A percentile compares a stretch with the other conserved stretches of the same genome.
Evolutionary conservation across 2,888 invertebrate genomes (phyloP).

Genomic region (Dasysyrphus tricinctus): DNA sequence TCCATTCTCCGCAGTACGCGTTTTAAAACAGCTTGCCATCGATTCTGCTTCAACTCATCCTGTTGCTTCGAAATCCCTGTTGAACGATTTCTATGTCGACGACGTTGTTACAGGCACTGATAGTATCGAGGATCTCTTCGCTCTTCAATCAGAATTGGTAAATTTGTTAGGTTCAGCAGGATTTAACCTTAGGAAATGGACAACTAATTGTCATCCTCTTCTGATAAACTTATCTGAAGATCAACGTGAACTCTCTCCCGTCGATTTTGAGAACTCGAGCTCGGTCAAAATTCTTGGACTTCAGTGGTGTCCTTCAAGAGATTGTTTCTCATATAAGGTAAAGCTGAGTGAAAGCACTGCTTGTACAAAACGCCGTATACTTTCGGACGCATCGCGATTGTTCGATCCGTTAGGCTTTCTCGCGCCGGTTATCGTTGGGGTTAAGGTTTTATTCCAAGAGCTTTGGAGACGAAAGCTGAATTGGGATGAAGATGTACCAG

Average conservation of each 20-base stretch:
- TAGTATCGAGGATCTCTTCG: neutral
- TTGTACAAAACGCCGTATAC: constrained; percentile 8
- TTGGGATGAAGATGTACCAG: constrained; percentile 1
- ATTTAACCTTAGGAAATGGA: no score
- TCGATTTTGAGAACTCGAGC: neutral
- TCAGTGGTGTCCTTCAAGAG: neutral
- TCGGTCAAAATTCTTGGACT: constrained; percentile 1
- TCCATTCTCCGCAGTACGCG: neutral
- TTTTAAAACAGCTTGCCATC: neutral
- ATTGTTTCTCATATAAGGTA: constrained; percentile 2
- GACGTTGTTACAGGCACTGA: no score
- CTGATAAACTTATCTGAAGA: neutral
- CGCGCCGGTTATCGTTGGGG: no score
- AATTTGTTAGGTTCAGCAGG: neutral
- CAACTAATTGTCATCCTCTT: neutral
- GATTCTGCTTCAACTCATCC: neutral
- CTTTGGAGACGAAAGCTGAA: no score
- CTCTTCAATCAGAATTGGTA: constrained; percentile 20
- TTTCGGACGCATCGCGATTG: neutral
- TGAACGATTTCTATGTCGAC: neutral
- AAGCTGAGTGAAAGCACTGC: neutral
- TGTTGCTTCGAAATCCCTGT: neutral
- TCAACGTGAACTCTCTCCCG: constrained; percentile 1
- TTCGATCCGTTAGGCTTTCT: no score
- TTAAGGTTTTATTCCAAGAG: no score